Base-by-base conservation (phyloP, 2,797 vertebrate genomes). In the Okamejei kenojei region DNA sequence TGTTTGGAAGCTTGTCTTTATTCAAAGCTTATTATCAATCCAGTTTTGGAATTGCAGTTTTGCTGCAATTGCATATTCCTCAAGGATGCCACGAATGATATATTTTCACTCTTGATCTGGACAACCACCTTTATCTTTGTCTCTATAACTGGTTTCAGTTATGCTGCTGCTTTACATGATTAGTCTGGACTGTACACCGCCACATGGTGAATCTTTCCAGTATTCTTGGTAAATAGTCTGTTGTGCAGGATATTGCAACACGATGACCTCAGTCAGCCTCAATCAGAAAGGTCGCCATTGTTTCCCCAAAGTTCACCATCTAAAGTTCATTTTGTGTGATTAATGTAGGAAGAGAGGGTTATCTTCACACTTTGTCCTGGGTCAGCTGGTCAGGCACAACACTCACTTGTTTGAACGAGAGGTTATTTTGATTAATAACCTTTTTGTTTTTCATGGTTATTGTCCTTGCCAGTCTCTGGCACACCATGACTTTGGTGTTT, bases 371-470 rank as follows among this genome's bases (percentile, higher is more conserved):
- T 23, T 61, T 71, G 29, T 38, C 65, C 32, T 71, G 17, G 32
- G 65, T 91, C 68, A 74, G 65, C 65, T 73, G 71, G 35, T 73
- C 68, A 86, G 82, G 26, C 29, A 63, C 82, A 86, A 74, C 71
- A 45, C 88, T 23, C 88, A 45, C 7, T 15, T 90, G 32, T 73
- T 32, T 73, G 88, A 32, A 35, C 38, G 68, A 35, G 35, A 35
- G 71, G 88, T 91, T 73, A 86, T 86, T 86, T 86, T 86, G 58
- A 86, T 63, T 26, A 86, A 86, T 65, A 65, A 86, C 82, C 82
- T 65, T 63, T 86, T 86, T 86, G n/a, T 65, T 86, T 63, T 86
- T 29, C 6, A 17, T 63, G 23, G 58, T 86, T 32, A 68, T 88
- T 32, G 26, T 76, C 71, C 21, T 92, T 73, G 90, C 32, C 58